phyloP scores from a whole-genome alignment of 2,113 vertebrate species.

The Gulo gulo region DNA sequence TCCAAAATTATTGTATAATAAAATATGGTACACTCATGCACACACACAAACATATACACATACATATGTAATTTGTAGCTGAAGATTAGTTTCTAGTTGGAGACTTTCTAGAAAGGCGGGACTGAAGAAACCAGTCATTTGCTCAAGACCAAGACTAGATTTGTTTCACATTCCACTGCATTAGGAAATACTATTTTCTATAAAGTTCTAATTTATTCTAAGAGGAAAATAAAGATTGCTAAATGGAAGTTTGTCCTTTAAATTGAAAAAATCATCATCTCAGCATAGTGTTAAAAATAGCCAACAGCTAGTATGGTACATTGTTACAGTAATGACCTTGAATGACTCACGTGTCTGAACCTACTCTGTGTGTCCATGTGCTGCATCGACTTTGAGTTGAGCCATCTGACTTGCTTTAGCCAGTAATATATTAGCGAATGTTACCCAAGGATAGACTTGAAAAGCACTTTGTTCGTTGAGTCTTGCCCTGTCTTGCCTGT shows the following conservation, averaged over 20 bases:
- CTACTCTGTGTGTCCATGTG: background rate
- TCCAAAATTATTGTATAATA: background rate
- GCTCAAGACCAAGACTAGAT: background rate
- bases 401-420: background rate
- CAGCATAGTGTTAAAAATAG: background rate
- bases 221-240: background rate
- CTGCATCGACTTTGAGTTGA: background rate
- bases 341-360: background rate
- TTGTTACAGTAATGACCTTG: background rate
- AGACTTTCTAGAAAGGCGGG: background rate
- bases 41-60: background rate
- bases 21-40: background rate
- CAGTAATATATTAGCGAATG: background rate
- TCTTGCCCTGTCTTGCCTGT: background rate
- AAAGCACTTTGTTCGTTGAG: background rate
- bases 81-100: background rate
- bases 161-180: background rate
- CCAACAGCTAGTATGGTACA: background rate
- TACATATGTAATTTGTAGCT: background rate
- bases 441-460: background rate
- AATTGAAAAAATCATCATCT: constrained; percentile 3
- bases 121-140: background rate
- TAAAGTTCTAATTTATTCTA: background rate
- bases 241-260: background rate
- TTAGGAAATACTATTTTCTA: constrained; percentile 19